Percentiles rank a stretch among this genome's conserved stretches.
Conservation (phyloP, 2,113 vertebrate genomes). For the Cryptotis parvus region DNA sequence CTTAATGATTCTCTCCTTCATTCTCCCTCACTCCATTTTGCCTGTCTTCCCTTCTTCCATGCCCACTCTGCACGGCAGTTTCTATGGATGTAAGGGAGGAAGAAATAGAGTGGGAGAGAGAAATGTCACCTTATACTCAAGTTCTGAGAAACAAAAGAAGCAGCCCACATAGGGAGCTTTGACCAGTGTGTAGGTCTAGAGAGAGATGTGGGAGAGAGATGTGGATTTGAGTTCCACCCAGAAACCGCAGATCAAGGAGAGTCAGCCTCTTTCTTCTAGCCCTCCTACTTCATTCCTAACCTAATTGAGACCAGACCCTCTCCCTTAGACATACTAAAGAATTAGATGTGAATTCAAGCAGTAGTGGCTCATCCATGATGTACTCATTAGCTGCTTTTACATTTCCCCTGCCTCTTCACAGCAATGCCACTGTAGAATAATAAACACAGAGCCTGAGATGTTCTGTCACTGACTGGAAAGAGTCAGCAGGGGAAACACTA, state of each 20-base stretch:
- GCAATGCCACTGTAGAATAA: background rate
- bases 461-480: background rate
- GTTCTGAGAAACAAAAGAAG: constrained; percentile 36
- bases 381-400: constrained; percentile 4
- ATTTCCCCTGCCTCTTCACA: background rate
- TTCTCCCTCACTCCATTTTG: background rate
- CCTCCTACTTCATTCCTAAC: constrained; percentile 9
- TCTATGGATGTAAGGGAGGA: background rate
- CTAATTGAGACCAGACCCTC: constrained; percentile 41
- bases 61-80: background rate
- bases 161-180: background rate
- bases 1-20: background rate
- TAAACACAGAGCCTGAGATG: background rate
- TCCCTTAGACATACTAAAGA: background rate
- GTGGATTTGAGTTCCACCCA: constrained; percentile 59
- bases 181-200: background rate
- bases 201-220: constrained; percentile 29
- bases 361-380: background rate
- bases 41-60: background rate
- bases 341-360: background rate
- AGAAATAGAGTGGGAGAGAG: background rate
- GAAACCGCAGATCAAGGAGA: constrained; percentile 58
- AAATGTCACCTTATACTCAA: background rate
- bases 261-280: constrained; percentile 6
- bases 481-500: fast-evolving